Base-by-base conservation (phyloP, 2,888 invertebrate species). In the Phortica okadai region DNA sequence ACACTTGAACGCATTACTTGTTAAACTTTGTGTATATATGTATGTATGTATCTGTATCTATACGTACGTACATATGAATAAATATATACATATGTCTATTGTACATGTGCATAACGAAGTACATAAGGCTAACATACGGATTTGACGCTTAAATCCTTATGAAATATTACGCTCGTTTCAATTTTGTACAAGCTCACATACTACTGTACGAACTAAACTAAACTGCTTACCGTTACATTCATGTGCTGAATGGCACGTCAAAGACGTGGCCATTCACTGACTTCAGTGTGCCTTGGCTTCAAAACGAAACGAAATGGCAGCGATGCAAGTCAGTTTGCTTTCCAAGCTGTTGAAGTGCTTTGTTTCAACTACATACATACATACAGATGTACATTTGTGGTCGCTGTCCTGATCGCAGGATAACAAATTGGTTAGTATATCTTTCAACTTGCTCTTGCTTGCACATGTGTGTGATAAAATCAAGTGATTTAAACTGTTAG, bases 61-160 rank as follows among this genome's bases (percentile, higher is more conserved):
- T 16, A 44, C 25, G 14, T 2, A 25, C 25, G 33, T 70, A 54
- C 21, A 54, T 25, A 10, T 54, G 33, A 11, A 33, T 33, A 33
- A 33, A 33, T 33, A 33, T 33, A 33, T 33, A 33, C 33, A 33
- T 33, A 33, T 33, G 69, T 69, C 16, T 44, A 25, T 69, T 45
- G 54, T 54, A 8, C 2, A 10, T 11, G 54, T 14, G 25, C 33
- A 21, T 70, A 44, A 54, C 42, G 70, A 21, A 70, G 5, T 33
- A 70, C 45, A 70, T 33, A 85, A 84, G 84, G 80, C 82, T 78
- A 79, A 76, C 72, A 56, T 76, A 74, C 74, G 79, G 86, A 83
- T 83, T 85, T 83, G 77, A 78, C 78, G 79, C 79, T 82, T 76
- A 82, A 87, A 80, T 86, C 86, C 86, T 82, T 76, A 80, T 86